Evolutionary conservation across 2,797 vertebrate species (phyloP).

Genomic region (Crocodylus rhombifer): DNA sequence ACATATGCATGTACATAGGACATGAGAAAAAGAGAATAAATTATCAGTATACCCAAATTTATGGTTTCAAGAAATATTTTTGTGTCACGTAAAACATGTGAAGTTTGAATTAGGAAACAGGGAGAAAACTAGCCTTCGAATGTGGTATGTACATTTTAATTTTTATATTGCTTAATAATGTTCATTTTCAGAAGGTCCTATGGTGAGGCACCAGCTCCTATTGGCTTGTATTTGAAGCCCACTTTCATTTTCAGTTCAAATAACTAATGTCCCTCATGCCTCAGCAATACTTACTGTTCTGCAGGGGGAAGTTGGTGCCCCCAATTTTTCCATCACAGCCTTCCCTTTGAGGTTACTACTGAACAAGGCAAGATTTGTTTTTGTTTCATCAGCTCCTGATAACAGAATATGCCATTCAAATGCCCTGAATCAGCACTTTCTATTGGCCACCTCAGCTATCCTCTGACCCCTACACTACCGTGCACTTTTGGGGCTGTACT

Average conservation of each 20-base stretch:
- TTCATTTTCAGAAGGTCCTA: conserved; percentile 18
- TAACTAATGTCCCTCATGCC: background rate
- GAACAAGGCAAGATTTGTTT: background rate
- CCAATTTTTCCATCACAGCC: background rate
- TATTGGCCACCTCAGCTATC: rapidly evolving
- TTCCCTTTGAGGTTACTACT: rapidly evolving
- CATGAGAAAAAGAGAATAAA: background rate
- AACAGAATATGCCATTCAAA: rapidly evolving
- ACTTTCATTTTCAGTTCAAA: background rate
- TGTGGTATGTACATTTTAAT: background rate
- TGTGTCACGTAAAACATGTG: background rate
- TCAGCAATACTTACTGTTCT: background rate
- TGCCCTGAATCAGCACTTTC: background rate
- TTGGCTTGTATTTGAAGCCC: background rate
- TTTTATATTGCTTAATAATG: background rate
- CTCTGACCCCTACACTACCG: rapidly evolving
- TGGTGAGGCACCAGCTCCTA: background rate
- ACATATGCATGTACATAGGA: conserved; percentile 12
- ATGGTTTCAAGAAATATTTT: background rate
- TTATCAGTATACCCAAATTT: background rate
- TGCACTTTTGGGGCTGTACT: background rate
- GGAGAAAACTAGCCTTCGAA: background rate
- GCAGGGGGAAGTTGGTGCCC: background rate
- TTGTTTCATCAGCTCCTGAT: background rate
- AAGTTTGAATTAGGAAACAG: background rate